Percentiles rank a stretch among this genome's conserved stretches.
These are phyloP conservation scores for Bombus sibiricus DNA, from an alignment of 1,140 invertebrate genomes.

Conservation along the genomic window DNA sequence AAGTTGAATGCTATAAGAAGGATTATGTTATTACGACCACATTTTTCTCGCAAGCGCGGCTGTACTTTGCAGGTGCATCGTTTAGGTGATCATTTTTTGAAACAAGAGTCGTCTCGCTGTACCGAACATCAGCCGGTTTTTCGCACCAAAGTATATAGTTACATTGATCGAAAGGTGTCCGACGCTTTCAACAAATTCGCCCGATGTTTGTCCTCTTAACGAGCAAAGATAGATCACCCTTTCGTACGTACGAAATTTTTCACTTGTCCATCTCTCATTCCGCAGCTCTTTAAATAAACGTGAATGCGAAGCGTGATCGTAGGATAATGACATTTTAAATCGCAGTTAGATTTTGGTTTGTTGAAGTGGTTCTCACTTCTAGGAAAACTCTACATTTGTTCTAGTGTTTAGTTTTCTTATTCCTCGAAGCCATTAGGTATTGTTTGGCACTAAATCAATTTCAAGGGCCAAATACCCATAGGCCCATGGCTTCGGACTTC, in stretches of 20 bases:
- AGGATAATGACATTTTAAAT: no score
- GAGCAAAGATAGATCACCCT: not conserved
- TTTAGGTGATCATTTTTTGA: not conserved
- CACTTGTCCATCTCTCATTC: not conserved
- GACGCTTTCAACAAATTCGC: not conserved
- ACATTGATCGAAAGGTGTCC: not conserved
- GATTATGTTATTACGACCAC: slow-evolving; percentile 25
- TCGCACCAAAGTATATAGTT: not conserved
- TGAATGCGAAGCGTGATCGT: no score
- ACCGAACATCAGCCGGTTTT: not conserved
- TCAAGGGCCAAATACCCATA: no score
- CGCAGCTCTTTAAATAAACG: no score
- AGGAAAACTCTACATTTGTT: accelerated
- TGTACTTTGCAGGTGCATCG: slow-evolving; percentile 25
- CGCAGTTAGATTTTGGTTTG: no score
- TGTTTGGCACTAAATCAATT: no score
- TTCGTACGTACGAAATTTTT: not conserved
- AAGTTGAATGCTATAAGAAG: slow-evolving; percentile 16
- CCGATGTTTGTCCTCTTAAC: not conserved
- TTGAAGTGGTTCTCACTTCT: no score
- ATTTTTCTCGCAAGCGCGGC: slow-evolving; percentile 16
- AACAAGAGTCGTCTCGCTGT: not conserved
- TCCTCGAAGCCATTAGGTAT: no score
- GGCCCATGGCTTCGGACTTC: no score
- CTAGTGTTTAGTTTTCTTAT: no score